Evolutionary conservation across 2,888 invertebrate genomes (phyloP), one percentile per base, ranked within the genome.

Genomic region (Baronia brevicornis): DNA sequence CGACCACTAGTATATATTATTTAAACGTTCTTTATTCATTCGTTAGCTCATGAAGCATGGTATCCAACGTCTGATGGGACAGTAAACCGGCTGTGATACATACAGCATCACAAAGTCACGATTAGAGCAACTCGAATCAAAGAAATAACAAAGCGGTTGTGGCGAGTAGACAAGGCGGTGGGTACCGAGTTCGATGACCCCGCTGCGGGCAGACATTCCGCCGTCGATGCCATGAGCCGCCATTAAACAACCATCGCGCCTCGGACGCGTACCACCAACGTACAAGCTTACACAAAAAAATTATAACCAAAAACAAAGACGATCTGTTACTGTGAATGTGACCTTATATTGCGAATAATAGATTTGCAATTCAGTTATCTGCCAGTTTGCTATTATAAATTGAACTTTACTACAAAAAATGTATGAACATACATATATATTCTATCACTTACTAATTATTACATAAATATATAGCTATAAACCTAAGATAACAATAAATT

Each of bases 131-230:
- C 56, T 51, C 57, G 48, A 60, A 58, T 58, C 54, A 36, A 22
- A 17, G 26, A 12, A 8, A 19, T 50, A 60, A 68, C 67, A 66
- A 63, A 66, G 66, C 66, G 59, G 58, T 56, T 63, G 56, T 66
- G 63, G 63, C 60, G 56, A 65, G 64, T 67, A 63, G 60, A 54
- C 66, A 59, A 64, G 64, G 54, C 56, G 54, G 42, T 42, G 49
- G 50, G n/a, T n/a, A n/a, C n/a, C n/a, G n/a, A 48, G 77, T 67
- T 48, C 70, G 46, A 55, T 63, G 66, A 73, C n/a, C 68, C 79
- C 50, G 54, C 40, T 48, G 50, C 43, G 54, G 49, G 63, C 59
- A 78, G 78, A 77, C 79, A 69, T 66, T 68, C 70, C 73, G 75
- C 66, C 70, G 69, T 51, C 70, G 51, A 58, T 55, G 63, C 71